Percentiles rank a stretch among this genome's conserved stretches.
Evolutionary conservation across 2,797 vertebrate genomes (phyloP).

Genomic region (Eleutherodactylus coqui): DNA sequence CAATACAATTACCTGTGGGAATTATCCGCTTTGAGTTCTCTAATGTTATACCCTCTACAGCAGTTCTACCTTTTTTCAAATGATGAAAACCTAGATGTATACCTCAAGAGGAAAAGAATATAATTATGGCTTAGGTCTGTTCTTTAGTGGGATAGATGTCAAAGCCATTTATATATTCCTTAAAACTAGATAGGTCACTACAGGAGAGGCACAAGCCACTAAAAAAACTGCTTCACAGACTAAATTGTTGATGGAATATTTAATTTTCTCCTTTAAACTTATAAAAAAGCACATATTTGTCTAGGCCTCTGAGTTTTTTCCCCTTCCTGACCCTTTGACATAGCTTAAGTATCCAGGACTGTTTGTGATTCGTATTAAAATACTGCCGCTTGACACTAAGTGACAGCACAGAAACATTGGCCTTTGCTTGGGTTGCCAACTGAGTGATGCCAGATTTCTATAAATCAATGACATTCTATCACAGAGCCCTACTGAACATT

Average conservation of each 20-base stretch:
- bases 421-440: not conserved
- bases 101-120: not conserved
- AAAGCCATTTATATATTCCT: not conserved
- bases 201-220: not conserved
- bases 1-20: not conserved
- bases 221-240: not conserved
- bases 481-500: not conserved
- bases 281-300: not conserved
- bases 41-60: not conserved
- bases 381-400: constrained; percentile 20
- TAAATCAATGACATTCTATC: constrained; percentile 38
- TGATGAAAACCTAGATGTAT: not conserved
- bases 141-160: not conserved
- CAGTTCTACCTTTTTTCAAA: not conserved
- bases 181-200: not conserved
- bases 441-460: constrained; percentile 15
- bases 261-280: not conserved
- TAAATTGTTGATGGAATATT: not conserved
- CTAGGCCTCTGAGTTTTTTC: not conserved
- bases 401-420: constrained; percentile 45
- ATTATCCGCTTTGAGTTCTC: not conserved
- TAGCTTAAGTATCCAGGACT: constrained; percentile 19
- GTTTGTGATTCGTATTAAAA: constrained; percentile 22
- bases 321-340: constrained; percentile 8
- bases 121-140: not conserved